Evolutionary conservation across 2,888 invertebrate species (phyloP).

Genomic region (Dryobota labecula): DNA sequence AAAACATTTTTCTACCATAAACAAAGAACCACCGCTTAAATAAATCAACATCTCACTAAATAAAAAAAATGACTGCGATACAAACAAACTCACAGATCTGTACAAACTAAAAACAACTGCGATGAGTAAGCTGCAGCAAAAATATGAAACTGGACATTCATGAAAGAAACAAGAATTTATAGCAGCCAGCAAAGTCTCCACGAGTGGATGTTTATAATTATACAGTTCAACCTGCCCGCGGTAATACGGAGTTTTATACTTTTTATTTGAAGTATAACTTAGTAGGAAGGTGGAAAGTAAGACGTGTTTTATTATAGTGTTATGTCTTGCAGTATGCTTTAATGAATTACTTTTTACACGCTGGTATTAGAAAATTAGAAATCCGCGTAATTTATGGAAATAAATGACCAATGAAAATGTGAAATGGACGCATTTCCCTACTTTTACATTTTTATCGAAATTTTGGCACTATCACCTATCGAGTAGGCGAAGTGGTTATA

Average conservation of each 20-base stretch:
- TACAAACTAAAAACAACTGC: conserved; percentile 56
- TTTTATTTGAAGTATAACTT: conserved; percentile 44
- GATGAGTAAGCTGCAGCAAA: conserved; percentile 53
- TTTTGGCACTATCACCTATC: background rate
- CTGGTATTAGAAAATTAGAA: background rate
- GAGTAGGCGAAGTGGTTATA: too few relatives aligned
- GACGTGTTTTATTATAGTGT: background rate
- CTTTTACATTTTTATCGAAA: too few relatives aligned
- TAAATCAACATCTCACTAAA: conserved; percentile 33
- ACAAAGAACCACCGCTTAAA: conserved; percentile 18
- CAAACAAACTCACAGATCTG: conserved; percentile 41
- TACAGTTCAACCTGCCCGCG: conserved; percentile 55
- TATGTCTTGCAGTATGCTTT: background rate
- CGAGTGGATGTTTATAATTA: conserved; percentile 62
- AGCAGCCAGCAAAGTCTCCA: conserved; percentile 43
- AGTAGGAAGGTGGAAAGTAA: background rate
- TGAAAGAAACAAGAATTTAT: conserved; percentile 65
- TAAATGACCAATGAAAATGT: background rate
- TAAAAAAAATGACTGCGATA: conserved; percentile 50
- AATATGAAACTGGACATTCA: conserved; percentile 64
- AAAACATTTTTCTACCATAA: too few relatives aligned
- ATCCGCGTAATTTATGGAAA: background rate
- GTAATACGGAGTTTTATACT: conserved; percentile 43
- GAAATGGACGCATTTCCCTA: too few relatives aligned
- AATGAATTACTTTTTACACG: background rate